Conservation (phyloP, 2,888 invertebrate species). For the Apamea anceps region DNA sequence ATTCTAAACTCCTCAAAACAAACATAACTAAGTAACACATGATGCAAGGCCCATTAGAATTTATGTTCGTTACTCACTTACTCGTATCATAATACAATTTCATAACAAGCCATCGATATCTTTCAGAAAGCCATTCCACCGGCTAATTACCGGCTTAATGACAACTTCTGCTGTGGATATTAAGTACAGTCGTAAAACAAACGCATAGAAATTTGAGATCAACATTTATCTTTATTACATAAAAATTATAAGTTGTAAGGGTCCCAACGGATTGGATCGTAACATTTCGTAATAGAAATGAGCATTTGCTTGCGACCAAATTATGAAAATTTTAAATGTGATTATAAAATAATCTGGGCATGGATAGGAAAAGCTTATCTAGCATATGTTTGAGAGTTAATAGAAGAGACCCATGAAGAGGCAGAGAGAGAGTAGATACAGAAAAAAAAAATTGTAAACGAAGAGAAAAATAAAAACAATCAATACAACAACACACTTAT, state of each 20-base stretch:
- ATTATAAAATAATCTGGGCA: background rate
- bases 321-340: background rate
- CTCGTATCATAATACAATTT: slow-evolving; percentile 57
- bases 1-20: slow-evolving; percentile 26
- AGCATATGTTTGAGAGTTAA: background rate
- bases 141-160: slow-evolving; percentile 64
- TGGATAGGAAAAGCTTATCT: background rate
- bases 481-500: background rate
- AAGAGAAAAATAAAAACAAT: background rate
- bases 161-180: slow-evolving; percentile 41
- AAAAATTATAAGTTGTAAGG: slow-evolving; percentile 60
- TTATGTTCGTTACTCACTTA: slow-evolving; percentile 40
- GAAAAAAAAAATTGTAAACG: background rate
- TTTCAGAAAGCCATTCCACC: slow-evolving; percentile 45
- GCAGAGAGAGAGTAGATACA: background rate
- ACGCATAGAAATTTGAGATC: slow-evolving; percentile 59
- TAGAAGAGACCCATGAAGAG: background rate
- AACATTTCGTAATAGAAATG: slow-evolving; percentile 5
- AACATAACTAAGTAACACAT: slow-evolving; percentile 15
- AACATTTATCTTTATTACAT: slow-evolving; percentile 54
- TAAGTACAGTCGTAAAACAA: slow-evolving; percentile 63
- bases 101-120: slow-evolving; percentile 59
- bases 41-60: slow-evolving; percentile 55
- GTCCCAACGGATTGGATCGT: slow-evolving; percentile 29
- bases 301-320: background rate